Evolutionary conservation across 92 coral and sea anemone species (phyloP).

Genomic region (Micromussa lordhowensis): DNA sequence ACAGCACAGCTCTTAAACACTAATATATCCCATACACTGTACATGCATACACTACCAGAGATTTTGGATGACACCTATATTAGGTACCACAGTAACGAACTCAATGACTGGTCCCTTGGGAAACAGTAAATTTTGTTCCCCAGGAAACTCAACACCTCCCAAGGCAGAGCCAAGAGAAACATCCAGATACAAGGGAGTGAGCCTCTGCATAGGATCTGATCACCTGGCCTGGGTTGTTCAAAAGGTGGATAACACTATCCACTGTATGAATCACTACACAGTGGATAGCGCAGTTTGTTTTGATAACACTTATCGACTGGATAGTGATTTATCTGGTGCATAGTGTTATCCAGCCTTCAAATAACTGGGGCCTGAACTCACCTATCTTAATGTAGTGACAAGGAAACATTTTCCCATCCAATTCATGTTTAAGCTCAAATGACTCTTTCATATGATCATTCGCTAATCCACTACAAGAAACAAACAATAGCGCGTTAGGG

Average conservation of each 20-base stretch:
- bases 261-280: no score
- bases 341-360: no score
- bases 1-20: background rate
- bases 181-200: background rate
- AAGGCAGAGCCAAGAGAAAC: no score
- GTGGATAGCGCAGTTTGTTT: no score
- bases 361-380: slow-evolving; percentile 17
- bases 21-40: background rate
- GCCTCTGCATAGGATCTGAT: no score
- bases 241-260: no score
- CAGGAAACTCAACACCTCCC: no score
- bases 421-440: slow-evolving; percentile 83
- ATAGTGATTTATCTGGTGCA: no score
- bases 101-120: background rate
- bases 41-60: background rate
- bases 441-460: slow-evolving; percentile 90
- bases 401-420: slow-evolving; percentile 88
- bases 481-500: background rate
- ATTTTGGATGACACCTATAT: background rate
- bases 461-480: slow-evolving; percentile 80
- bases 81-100: background rate
- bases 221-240: no score
- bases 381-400: slow-evolving; percentile 91
- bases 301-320: no score
- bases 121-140: no score